phyloP scores from a whole-genome alignment of 2,797 vertebrate species.

The Typhlichthys subterraneus region DNA sequence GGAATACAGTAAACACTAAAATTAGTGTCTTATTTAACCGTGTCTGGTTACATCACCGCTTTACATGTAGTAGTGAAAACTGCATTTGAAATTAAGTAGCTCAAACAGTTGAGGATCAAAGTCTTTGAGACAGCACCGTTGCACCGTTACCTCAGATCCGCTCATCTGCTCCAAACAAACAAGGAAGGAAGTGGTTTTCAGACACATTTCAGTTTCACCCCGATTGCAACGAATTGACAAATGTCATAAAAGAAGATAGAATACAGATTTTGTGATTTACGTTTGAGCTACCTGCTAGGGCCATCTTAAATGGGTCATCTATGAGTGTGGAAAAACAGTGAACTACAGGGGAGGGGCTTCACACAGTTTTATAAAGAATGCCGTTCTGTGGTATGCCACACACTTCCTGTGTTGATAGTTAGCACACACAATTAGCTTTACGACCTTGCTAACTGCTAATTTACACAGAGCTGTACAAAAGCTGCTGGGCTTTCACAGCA shows the following conservation, averaged over 20 bases:
- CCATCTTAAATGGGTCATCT: conserved; percentile 5
- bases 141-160: conserved; percentile 14
- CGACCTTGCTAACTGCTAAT: conserved; percentile 20
- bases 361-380: too few species aligned
- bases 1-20: conserved; percentile 32
- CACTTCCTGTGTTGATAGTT: conserved; percentile 37
- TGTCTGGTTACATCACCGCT: conserved; percentile 17
- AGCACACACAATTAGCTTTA: conserved; percentile 24
- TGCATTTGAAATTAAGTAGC: conserved; percentile 18
- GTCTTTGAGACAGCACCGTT: conserved; percentile 9
- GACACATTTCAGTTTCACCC: conserved; percentile 25
- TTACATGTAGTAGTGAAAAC: conserved; percentile 32
- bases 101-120: conserved; percentile 14
- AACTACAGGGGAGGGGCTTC: too few species aligned
- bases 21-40: conserved; percentile 60
- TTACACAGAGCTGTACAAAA: conserved; percentile 20
- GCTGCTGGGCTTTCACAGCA: conserved; percentile 12
- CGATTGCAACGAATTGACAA: conserved; percentile 12
- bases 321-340: too few species aligned
- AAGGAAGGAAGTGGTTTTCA: conserved; percentile 76
- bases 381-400: neutral
- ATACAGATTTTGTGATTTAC: neutral
- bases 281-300: conserved; percentile 20
- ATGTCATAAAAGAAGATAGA: conserved; percentile 1
- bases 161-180: conserved; percentile 18